Conservation (phyloP, 2,888 invertebrate genomes). For the Chaitophorus viminalis region DNA sequence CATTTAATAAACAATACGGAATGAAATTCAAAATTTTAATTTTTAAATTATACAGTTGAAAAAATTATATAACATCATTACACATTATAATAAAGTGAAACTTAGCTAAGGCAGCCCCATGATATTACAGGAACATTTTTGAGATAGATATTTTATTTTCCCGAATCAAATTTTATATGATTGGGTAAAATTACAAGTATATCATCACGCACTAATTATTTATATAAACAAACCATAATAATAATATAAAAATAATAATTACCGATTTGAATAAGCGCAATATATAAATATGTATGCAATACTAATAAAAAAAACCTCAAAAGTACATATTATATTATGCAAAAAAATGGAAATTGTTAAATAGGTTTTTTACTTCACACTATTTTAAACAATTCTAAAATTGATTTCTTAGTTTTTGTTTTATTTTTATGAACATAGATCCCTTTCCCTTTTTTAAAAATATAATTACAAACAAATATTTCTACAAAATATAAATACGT, state of each 20-base stretch:
- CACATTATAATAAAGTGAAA: not conserved
- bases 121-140: too few relatives aligned
- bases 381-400: not conserved
- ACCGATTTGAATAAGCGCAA: not conserved
- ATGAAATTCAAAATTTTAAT: not conserved
- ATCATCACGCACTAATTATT: not conserved
- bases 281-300: not conserved
- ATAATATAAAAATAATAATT: too few relatives aligned
- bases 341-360: not conserved
- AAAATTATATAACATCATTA: not conserved
- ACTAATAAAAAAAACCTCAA: not conserved
- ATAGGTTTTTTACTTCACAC: not conserved
- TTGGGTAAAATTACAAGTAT: not conserved
- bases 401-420: not conserved
- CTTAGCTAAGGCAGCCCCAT: too few relatives aligned
- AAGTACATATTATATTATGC: not conserved
- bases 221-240: not conserved
- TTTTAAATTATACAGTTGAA: not conserved
- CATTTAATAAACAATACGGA: not conserved
- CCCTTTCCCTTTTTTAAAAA: constrained; percentile 16
- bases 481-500: constrained; percentile 22
- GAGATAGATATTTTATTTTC: too few relatives aligned
- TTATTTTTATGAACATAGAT: not conserved
- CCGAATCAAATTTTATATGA: too few relatives aligned
- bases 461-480: not conserved